Conservation (phyloP, 2,888 invertebrate genomes). For the Leptinotarsa juncta region DNA sequence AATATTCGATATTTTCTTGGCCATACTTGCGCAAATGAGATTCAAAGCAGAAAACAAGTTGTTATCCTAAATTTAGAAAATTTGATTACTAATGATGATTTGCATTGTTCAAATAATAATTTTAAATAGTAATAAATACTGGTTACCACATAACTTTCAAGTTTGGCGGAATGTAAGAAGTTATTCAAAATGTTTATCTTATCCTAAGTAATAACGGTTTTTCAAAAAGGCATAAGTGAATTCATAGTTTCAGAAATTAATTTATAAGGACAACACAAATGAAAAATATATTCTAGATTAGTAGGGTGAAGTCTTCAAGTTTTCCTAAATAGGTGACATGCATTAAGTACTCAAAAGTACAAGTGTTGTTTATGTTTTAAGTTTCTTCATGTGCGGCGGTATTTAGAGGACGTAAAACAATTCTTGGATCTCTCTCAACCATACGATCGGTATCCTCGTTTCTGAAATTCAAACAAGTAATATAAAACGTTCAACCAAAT, state of each 20-base stretch:
- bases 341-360: conserved; percentile 28
- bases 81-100: neutral
- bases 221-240: neutral
- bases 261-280: conserved; percentile 9
- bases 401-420: conserved; percentile 75
- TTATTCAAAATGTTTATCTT: neutral
- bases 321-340: conserved; percentile 26
- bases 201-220: no score
- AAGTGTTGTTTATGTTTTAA: conserved; percentile 24
- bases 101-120: neutral
- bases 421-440: conserved; percentile 78
- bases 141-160: no score
- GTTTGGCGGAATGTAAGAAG: neutral
- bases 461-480: conserved; percentile 46
- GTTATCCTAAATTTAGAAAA: conserved; percentile 7
- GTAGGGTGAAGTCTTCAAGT: conserved; percentile 29
- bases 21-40: neutral
- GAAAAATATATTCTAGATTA: conserved; percentile 19
- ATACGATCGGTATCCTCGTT: conserved; percentile 80
- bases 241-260: neutral
- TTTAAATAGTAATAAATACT: neutral
- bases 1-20: neutral
- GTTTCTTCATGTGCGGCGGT: conserved; percentile 69
- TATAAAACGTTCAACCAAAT: conserved; percentile 22
- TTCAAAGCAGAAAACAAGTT: conserved; percentile 28